Evolutionary conservation across 2,888 invertebrate species (phyloP), one percentile per base, ranked within the genome.

Genomic region (Cataglyphis albicans): DNA sequence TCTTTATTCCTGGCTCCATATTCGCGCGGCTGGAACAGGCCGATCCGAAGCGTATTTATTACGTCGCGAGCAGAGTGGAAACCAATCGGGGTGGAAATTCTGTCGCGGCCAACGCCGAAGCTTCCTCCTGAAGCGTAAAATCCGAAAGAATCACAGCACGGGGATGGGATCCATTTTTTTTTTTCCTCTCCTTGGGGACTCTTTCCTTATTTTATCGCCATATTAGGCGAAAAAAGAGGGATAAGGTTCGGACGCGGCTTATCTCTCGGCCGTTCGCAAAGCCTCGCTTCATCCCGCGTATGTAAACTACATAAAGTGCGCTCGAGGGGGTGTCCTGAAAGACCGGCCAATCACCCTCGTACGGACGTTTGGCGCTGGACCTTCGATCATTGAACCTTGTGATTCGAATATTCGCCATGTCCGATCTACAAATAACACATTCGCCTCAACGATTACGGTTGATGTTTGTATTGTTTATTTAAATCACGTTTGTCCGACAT

Each of bases 61-160:
- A 86, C 59, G 65, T 15, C 21, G 21, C 64, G 61, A 68, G 48
- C 82, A n/a, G 52, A 84, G 68, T 41, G 75, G 63, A 78, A 64
- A 76, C 32, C 84, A 88, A 88, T 83, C 84, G 85, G 85, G 63
- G 84, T 81, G 86, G 83, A 87, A 89, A 87, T 55, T 83, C 75
- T 44, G 70, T 65, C 67, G 68, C 52, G 89, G 64, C 64, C 68
- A 21, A 57, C 32, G 38, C 15, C 81, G 76, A 87, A 52, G n/a
- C 15, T 52, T 81, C 57, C 61, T 74, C 59, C 63, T 81, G 84
- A 83, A 86, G 86, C 92, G 91, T 92, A 75, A 93, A 93, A 93
- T 92, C 92, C 90, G 90, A 91, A 91, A 92, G 92, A 92, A 91
- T 91, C 91, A 90, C 92, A 92, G 89, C 82, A 48, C 75, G 59